Evolutionary conservation across 2,797 vertebrate species (phyloP), one percentile per base, ranked within the genome.

Genomic region (Chaunax sp.): DNA sequence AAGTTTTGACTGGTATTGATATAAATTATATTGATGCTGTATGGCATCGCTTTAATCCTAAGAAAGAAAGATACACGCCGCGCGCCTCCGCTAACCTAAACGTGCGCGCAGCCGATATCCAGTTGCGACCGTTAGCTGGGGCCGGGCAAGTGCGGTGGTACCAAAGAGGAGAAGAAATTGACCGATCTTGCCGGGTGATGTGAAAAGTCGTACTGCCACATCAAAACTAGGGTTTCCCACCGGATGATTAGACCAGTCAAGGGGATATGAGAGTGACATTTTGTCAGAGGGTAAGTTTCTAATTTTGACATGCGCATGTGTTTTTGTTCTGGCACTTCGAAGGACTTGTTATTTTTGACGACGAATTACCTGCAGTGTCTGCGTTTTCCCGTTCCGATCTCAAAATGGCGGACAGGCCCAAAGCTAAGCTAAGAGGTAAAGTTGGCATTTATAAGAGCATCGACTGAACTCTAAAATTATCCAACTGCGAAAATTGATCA

Each of bases 321-420:
- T 61, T 45, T 45, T 59, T 83, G 75, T 84, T 87, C 75, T 58
- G 64, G 20, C 61, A 86, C 85, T 87, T 85, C n/a, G 38, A 46
- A 67, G 75, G 72, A 85, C 79, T 89, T 89, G 71, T 88, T 90
- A 72, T 88, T 81, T 77, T 79, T 86, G 85, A 90, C 92, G 92
- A 92, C 92, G 92, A 90, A 90, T 93, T 87, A 93, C 92, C 95
- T 90, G 93, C 92, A 92, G 92, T 92, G 87, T 82, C 88, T 90
- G 77, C 91, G 92, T 91, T 87, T 47, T 85, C 70, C 92, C 85
- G 94, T 88, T 73, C 79, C 63, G 51, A 86, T 92, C 96, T 95
- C 96, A 97, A 98, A 98, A 98, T 98, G 97, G 97, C 97, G 95
- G 96, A 92, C 92, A 92, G 94, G 93, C 95, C 95, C 94, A 93